Percentiles rank a stretch among this genome's conserved stretches.
These are phyloP conservation scores for Volucella zonaria DNA, from an alignment of 2,888 invertebrate species.

Conservation along the genomic window DNA sequence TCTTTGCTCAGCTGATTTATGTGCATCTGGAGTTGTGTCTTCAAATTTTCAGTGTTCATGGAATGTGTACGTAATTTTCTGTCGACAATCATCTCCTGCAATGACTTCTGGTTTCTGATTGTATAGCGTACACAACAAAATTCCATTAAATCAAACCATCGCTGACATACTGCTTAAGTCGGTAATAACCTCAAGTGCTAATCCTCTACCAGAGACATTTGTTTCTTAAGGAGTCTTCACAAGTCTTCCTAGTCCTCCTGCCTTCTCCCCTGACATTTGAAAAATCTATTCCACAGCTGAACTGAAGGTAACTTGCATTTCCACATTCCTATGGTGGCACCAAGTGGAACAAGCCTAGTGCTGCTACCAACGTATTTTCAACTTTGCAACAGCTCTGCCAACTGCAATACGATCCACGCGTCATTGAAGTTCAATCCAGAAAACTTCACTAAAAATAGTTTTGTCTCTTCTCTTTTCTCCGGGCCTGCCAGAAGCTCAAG, in stretches of 20 bases:
- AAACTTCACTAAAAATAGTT: slow-evolving; percentile 58
- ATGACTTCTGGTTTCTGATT: neutral
- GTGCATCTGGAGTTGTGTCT: no score
- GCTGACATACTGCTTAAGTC: neutral
- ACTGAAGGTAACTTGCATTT: slow-evolving; percentile 31
- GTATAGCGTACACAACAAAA: neutral
- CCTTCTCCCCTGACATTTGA: neutral
- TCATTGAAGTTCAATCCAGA: slow-evolving; percentile 66
- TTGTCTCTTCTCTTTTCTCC: slow-evolving; percentile 8
- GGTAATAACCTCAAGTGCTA: slow-evolving; percentile 1
- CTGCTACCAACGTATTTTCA: slow-evolving; percentile 1
- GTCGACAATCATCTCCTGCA: neutral
- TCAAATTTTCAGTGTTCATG: no score
- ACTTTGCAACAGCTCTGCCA: slow-evolving; percentile 22
- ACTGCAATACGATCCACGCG: slow-evolving; percentile 68
- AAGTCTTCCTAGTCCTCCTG: neutral
- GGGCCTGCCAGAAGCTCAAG: slow-evolving; percentile 20
- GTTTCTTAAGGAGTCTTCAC: neutral
- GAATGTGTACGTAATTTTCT: no score
- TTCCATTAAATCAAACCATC: neutral
- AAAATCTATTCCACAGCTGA: slow-evolving; percentile 5
- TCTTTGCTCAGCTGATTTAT: no score
- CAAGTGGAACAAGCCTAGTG: slow-evolving; percentile 3
- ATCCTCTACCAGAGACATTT: slow-evolving; percentile 3
- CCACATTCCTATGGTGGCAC: slow-evolving; percentile 54